Evolutionary conservation across 1,140 invertebrate genomes (phyloP).

Genomic region (Probaryconus sp.): DNA sequence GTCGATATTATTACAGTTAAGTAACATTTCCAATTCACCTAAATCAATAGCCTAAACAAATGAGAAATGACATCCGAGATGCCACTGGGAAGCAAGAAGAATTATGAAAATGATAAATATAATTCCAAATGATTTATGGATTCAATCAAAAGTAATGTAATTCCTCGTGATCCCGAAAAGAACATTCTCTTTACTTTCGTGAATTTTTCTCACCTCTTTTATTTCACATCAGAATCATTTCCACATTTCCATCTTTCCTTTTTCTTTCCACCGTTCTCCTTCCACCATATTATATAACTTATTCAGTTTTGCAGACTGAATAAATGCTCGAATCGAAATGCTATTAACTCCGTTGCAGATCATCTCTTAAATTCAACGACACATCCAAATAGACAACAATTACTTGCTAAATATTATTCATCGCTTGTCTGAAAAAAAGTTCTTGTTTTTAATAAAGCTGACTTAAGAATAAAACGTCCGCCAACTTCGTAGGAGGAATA

Average conservation of each 20-base stretch:
- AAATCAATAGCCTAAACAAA: too few relatives aligned
- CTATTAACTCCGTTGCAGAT: too few relatives aligned
- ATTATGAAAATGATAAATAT: too few relatives aligned
- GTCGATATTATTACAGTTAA: too few relatives aligned
- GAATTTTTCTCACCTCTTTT: not conserved
- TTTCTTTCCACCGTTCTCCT: not conserved
- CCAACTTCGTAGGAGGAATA: slow-evolving; percentile 19
- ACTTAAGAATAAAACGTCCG: slow-evolving; percentile 29
- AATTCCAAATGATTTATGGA: too few relatives aligned
- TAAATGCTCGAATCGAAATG: not conserved
- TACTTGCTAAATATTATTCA: slow-evolving; percentile 19
- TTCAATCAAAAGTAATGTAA: too few relatives aligned
- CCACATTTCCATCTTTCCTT: not conserved
- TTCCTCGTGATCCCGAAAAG: not conserved
- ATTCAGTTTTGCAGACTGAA: not conserved
- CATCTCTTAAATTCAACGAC: too few relatives aligned
- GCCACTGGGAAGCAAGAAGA: too few relatives aligned
- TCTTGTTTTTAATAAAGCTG: slow-evolving; percentile 30
- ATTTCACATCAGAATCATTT: not conserved
- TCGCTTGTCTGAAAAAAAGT: too few relatives aligned
- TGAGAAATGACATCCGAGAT: too few relatives aligned
- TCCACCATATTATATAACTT: not conserved
- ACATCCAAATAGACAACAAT: too few relatives aligned
- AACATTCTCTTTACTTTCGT: not conserved
- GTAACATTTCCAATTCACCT: too few relatives aligned